A percentile compares a stretch with the other conserved stretches of the same genome.
phyloP scores from a whole-genome alignment of 2,113 vertebrate species.

The Helogale parvula region DNA sequence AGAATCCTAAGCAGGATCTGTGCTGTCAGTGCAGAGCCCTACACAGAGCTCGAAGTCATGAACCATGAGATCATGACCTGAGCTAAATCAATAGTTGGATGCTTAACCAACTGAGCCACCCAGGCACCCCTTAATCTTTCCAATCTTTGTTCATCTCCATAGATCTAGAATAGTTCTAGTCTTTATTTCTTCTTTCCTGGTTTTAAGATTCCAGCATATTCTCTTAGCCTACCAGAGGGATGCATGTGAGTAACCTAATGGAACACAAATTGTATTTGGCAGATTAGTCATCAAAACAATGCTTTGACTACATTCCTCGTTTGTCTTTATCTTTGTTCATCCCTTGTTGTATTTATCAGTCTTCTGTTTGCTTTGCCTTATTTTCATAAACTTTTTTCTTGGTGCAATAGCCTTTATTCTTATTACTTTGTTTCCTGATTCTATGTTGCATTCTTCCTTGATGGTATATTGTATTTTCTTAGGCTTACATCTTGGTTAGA shows the following conservation, averaged over 20 bases:
- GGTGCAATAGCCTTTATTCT: background rate
- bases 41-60: too few species aligned
- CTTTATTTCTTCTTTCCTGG: background rate
- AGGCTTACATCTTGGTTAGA: background rate
- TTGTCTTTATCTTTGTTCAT: background rate
- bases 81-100: too few species aligned
- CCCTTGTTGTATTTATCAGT: background rate
- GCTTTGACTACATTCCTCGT: background rate
- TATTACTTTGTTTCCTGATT: conserved; percentile 6
- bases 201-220: background rate
- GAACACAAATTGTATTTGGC: background rate
- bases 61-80: too few species aligned
- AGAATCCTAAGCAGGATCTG: too few species aligned
- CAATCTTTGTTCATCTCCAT: background rate
- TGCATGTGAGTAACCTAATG: background rate
- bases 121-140: too few species aligned
- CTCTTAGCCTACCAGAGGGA: background rate
- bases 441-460: background rate
- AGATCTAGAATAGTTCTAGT: background rate
- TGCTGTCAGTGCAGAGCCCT: too few species aligned
- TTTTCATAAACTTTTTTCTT: background rate
- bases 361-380: background rate
- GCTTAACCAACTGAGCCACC: too few species aligned
- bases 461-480: background rate
- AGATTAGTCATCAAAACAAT: background rate